Percentiles rank a stretch among this genome's conserved stretches.
These are phyloP conservation scores for Eudyptes chrysolophus DNA, from an alignment of 2,113 vertebrate genomes.

Conservation along the genomic window DNA sequence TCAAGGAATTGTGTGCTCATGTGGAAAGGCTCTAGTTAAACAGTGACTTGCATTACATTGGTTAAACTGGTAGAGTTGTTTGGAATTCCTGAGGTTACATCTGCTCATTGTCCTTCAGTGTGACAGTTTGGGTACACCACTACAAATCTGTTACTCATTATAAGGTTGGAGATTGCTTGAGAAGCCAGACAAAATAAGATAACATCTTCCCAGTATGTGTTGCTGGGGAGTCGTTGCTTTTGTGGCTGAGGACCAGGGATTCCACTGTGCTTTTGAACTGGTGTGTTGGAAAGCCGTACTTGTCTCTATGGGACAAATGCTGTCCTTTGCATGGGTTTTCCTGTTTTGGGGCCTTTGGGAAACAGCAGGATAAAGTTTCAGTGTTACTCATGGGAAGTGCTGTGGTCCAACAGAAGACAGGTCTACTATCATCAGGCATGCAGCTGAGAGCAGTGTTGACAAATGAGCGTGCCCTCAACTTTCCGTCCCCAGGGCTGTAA, in stretches of 20 bases:
- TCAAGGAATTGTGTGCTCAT: neutral
- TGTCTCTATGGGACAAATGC: neutral
- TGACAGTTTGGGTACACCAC: neutral
- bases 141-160: neutral
- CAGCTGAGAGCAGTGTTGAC: neutral
- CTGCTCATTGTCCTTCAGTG: neutral
- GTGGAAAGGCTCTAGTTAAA: neutral
- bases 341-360: neutral
- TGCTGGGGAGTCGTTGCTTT: neutral
- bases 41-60: fast-evolving
- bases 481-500: neutral
- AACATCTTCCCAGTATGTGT: neutral
- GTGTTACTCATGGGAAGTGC: fast-evolving
- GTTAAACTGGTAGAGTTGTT: neutral
- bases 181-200: neutral
- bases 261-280: neutral
- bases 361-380: neutral
- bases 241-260: neutral
- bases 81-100: neutral
- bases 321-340: neutral
- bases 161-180: neutral
- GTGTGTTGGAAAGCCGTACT: neutral
- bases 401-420: neutral
- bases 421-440: neutral
- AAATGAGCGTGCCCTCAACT: neutral